Evolutionary conservation across 37 sponge, comb jelly and placozoan species (phyloP), one percentile per base, ranked within the genome.

Genomic region (Dysidea cf. avara): DNA sequence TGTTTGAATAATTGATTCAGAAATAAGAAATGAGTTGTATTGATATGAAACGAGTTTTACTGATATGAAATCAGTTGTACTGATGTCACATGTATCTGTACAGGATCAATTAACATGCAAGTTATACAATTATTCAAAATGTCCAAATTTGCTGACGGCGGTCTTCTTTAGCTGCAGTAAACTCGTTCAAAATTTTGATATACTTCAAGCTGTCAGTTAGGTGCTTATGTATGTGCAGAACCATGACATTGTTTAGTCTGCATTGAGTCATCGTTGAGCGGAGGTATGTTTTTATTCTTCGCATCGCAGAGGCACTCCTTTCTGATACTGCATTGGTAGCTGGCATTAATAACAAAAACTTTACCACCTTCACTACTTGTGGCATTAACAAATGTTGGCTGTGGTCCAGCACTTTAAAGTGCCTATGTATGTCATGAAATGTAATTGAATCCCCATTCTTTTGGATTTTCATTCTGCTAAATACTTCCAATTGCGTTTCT

Each of bases 401-500:
- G 9, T 49, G 5, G 13, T 22, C 5, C 51, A 68, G 28, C 25
- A 52, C 40, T 5, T 16, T 22, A 24, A 68, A 68, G 32, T 68
- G 53, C 14, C 7, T 22, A 14, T 68, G 50, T 16, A 68, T 46
- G 32, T 68, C 69, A 13, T 50, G 24, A 50, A 50, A 4, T 48
- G 5, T 46, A 9, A 22, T 46, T 13, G 28, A 24, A 43, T 4
- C n/a, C n/a, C n/a, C n/a, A n/a, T n/a, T n/a, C n/a, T n/a, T n/a
- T n/a, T n/a, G n/a, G 20, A 50, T 29, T 7, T 11, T 37, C 54
- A 70, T 28, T 26, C 14, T 22, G 6, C 21, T 6, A 3, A 70
- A 11, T 17, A 70, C 21, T 30, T 50, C 32, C n/a, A 75, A 52
- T 31, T 63, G 76, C 5, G 64, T 62, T 25, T 61, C 5, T 4